phyloP scores from a whole-genome alignment of 2,888 invertebrate species.

The Eupeodes luniger region DNA sequence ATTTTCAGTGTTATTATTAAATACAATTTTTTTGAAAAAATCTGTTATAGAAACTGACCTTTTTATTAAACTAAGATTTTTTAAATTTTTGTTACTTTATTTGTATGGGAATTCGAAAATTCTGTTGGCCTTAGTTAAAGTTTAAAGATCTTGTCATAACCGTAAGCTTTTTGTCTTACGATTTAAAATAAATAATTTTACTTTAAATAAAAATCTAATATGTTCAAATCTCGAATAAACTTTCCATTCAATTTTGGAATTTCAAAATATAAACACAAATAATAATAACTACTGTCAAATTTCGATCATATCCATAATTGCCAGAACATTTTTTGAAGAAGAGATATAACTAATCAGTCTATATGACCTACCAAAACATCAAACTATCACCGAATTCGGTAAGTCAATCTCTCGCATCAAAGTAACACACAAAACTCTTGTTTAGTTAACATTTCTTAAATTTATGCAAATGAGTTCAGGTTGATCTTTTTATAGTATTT shows the following conservation, averaged over 20 bases:
- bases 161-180: no score
- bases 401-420: background rate
- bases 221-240: background rate
- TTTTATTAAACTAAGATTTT: no score
- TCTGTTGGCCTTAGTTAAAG: no score
- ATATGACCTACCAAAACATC: background rate
- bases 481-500: slow-evolving; percentile 21
- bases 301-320: background rate
- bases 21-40: no score
- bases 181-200: no score
- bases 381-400: slow-evolving; percentile 5
- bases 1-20: no score
- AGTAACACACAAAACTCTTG: background rate
- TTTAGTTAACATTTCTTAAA: slow-evolving; percentile 12
- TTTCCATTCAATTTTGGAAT: background rate
- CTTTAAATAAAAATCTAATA: background rate
- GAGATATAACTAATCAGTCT: background rate
- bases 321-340: background rate
- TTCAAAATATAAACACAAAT: background rate
- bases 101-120: no score
- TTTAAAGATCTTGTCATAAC: no score
- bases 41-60: no score
- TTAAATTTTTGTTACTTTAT: no score
- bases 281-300: slow-evolving; percentile 3
- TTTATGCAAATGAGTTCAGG: slow-evolving; percentile 19